These are phyloP conservation scores for Cercopithecus mona DNA, from an alignment of 2,113 vertebrate species.

Conservation along the genomic window DNA sequence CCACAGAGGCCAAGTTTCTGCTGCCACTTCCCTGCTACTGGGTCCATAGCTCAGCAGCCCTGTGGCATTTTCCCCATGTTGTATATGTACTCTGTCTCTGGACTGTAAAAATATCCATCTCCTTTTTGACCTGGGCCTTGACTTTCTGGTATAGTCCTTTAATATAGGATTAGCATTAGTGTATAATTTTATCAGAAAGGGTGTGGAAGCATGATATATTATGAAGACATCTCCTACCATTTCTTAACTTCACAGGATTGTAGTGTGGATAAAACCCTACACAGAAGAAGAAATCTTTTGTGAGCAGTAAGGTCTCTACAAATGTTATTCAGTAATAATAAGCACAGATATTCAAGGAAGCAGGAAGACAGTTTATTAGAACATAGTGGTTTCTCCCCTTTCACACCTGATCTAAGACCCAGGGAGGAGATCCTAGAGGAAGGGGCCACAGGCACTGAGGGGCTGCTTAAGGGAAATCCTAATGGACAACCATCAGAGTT, in stretches of 20 bases:
- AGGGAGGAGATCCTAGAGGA: neutral
- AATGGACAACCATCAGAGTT: neutral
- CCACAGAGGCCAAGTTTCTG: neutral
- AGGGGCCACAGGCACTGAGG: neutral
- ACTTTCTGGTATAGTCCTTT: neutral
- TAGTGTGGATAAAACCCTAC: neutral
- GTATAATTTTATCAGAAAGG: slow-evolving; percentile 1
- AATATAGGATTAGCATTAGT: neutral
- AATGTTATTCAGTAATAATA: neutral
- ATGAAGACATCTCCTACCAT: neutral
- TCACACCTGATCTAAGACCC: neutral
- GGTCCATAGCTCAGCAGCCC: neutral
- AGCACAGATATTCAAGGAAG: neutral
- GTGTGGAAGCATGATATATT: neutral
- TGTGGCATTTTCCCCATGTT: neutral
- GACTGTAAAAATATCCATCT: neutral
- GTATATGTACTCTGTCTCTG: neutral
- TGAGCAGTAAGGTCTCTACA: neutral
- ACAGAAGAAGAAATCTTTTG: neutral
- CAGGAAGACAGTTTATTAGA: neutral
- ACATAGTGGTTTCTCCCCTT: neutral
- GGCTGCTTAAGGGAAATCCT: neutral
- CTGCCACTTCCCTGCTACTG: neutral
- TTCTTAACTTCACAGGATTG: neutral
- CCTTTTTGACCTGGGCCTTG: neutral